Conservation (phyloP, 2,113 vertebrate species). For the human region DNA sequence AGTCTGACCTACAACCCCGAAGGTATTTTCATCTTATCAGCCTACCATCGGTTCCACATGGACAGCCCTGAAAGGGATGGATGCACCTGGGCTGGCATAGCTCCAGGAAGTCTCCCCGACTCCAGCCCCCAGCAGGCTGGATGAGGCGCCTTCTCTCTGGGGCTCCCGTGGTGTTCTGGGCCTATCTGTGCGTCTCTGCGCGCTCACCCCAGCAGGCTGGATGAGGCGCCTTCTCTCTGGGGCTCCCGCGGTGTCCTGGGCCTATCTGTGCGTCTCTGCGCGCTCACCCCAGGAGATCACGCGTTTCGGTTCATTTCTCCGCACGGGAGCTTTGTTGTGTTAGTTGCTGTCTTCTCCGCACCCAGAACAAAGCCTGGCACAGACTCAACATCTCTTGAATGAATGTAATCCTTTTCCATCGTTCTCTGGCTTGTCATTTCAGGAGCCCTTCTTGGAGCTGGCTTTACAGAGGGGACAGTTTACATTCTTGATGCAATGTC, state of each 20-base stretch:
- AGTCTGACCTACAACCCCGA: conserved; percentile 90
- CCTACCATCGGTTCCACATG: rapidly evolving
- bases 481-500: conserved; percentile 89
- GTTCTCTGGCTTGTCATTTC: conserved; percentile 56
- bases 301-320: neutral
- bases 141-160: neutral
- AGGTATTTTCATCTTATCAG: conserved; percentile 80
- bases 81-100: neutral
- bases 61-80: neutral
- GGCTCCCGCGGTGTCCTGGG: neutral
- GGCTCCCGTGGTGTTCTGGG: rapidly evolving
- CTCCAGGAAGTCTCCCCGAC: neutral
- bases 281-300: no score
- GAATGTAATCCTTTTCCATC: rapidly evolving
- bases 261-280: neutral
- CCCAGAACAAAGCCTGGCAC: neutral
- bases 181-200: neutral
- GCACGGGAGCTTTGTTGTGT: neutral
- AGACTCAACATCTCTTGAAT: neutral
- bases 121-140: rapidly evolving
- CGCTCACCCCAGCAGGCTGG: no score
- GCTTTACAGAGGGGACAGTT: conserved; percentile 90
- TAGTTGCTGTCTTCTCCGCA: neutral
- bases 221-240: neutral
- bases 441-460: conserved; percentile 91